Percentiles rank a stretch among this genome's conserved stretches.
Conservation (phyloP, 2,888 invertebrate species). For the Meganola albula region DNA sequence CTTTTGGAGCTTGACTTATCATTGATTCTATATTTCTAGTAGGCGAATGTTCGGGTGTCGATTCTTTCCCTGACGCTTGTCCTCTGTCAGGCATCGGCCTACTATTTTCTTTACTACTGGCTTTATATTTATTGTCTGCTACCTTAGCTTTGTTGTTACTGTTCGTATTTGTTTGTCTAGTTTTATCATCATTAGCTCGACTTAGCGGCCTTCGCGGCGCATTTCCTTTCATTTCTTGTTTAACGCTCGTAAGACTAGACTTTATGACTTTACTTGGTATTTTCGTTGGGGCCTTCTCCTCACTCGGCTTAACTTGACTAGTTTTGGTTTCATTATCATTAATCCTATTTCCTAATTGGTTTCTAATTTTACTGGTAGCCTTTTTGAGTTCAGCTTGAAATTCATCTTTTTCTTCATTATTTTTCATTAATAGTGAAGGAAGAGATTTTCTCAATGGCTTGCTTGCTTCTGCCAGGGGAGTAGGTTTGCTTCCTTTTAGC, state of each 20-base stretch:
- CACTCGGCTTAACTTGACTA: slow-evolving; percentile 58
- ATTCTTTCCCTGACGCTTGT: slow-evolving; percentile 80
- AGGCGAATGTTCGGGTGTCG: slow-evolving; percentile 79
- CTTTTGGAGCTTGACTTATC: slow-evolving; percentile 31
- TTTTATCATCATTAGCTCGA: slow-evolving; percentile 51
- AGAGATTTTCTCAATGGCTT: slow-evolving; percentile 74
- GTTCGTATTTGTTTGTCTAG: slow-evolving; percentile 33
- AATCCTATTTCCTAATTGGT: slow-evolving; percentile 65
- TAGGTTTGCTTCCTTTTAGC: slow-evolving; percentile 47
- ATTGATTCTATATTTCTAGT: slow-evolving; percentile 52
- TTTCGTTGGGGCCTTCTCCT: slow-evolving; percentile 57
- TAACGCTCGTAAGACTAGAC: slow-evolving; percentile 61
- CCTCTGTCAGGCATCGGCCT: slow-evolving; percentile 67
- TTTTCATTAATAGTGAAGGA: slow-evolving; percentile 70
- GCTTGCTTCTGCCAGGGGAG: slow-evolving; percentile 49
- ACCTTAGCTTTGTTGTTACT: slow-evolving; percentile 37
- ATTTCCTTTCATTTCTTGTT: slow-evolving; percentile 25
- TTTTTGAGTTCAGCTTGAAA: slow-evolving; percentile 73
- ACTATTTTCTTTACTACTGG: slow-evolving; percentile 46
- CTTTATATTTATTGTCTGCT: slow-evolving; percentile 43
- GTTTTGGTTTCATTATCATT: slow-evolving; percentile 67
- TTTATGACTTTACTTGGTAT: slow-evolving; percentile 67
- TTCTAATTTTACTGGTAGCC: slow-evolving; percentile 73
- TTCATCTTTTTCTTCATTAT: slow-evolving; percentile 76
- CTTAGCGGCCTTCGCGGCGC: slow-evolving; percentile 46